phyloP scores from a whole-genome alignment of 2,888 invertebrate species.

The Agriopis marginaria region DNA sequence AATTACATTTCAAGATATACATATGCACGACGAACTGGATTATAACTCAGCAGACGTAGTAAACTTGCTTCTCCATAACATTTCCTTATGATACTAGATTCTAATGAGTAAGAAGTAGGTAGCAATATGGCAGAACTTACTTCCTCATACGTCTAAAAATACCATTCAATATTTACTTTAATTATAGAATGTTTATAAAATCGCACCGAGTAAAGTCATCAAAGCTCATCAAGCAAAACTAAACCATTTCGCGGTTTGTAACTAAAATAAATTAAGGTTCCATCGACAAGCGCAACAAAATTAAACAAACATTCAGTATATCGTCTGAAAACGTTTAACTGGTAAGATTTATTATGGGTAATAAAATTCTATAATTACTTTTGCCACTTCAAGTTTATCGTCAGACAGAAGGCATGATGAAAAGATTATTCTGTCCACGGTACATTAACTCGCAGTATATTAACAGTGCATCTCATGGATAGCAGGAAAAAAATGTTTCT shows the following conservation, averaged over 20 bases:
- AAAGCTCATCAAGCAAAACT: background rate
- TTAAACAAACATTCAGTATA: conserved; percentile 6
- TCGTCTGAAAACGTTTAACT: background rate
- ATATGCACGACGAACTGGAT: too few relatives aligned
- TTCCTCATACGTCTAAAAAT: too few relatives aligned
- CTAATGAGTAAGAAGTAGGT: too few relatives aligned
- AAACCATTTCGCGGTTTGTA: conserved; percentile 7
- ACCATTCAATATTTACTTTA: too few relatives aligned
- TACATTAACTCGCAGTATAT: conserved; percentile 10
- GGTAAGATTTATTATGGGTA: conserved; percentile 2
- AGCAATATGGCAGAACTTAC: too few relatives aligned
- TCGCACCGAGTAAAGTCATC: background rate
- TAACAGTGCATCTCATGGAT: conserved; percentile 1
- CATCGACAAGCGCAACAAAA: background rate
- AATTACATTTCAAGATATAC: too few relatives aligned
- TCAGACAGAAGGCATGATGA: background rate
- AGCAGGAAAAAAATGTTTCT: background rate
- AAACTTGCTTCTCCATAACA: too few relatives aligned
- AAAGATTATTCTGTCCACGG: conserved; percentile 8
- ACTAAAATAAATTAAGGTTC: background rate
- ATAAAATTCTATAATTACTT: conserved; percentile 5
- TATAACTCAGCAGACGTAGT: too few relatives aligned
- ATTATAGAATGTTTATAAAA: background rate
- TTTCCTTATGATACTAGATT: too few relatives aligned
- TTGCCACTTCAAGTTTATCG: background rate